Percentiles rank a stretch among this genome's conserved stretches.
phyloP scores from a whole-genome alignment of 92 coral and sea anemone species.

The Nematostella vectensis region DNA sequence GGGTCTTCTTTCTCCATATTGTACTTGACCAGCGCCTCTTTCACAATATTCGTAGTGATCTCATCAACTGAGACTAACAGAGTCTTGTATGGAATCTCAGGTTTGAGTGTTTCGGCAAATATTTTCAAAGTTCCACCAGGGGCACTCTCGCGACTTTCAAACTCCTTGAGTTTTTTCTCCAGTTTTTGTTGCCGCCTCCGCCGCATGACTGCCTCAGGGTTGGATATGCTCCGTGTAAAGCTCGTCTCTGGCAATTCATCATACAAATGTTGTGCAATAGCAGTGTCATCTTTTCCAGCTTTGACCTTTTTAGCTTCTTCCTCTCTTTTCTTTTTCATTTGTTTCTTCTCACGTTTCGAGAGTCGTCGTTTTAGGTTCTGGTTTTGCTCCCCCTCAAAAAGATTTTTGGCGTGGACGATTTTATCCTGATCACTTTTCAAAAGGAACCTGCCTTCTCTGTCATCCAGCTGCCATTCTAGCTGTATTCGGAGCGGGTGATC shows the following conservation, averaged over 20 bases:
- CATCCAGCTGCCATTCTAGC: conserved; percentile 79
- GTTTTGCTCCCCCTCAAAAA: conserved; percentile 50
- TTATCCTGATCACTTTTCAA: conserved; percentile 84
- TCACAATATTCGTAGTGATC: conserved; percentile 70
- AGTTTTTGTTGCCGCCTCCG: conserved; percentile 78
- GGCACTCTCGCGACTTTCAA: conserved; percentile 66
- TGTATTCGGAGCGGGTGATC: conserved; percentile 79
- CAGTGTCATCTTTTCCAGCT: conserved; percentile 49
- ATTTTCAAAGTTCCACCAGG: conserved; percentile 88
- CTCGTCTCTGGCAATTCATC: conserved; percentile 83
- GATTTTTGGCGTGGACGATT: conserved; percentile 55
- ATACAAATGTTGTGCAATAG: conserved; percentile 73
- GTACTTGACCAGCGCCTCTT: conserved; percentile 84
- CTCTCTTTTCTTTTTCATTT: conserved; percentile 55
- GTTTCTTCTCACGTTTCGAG: conserved; percentile 89
- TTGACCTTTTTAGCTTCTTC: conserved; percentile 51
- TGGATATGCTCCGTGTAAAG: conserved; percentile 86
- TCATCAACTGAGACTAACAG: conserved; percentile 81
- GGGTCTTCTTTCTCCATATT: conserved; percentile 86
- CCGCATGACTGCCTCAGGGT: conserved; percentile 96
- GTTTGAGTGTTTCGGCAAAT: conserved; percentile 91
- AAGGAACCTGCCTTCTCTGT: conserved; percentile 93
- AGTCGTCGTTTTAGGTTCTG: conserved; percentile 68
- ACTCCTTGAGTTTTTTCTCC: conserved; percentile 66
- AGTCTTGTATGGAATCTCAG: conserved; percentile 94